phyloP scores from a whole-genome alignment of 2,888 invertebrate species.

The Micoletzkya japonica region DNA sequence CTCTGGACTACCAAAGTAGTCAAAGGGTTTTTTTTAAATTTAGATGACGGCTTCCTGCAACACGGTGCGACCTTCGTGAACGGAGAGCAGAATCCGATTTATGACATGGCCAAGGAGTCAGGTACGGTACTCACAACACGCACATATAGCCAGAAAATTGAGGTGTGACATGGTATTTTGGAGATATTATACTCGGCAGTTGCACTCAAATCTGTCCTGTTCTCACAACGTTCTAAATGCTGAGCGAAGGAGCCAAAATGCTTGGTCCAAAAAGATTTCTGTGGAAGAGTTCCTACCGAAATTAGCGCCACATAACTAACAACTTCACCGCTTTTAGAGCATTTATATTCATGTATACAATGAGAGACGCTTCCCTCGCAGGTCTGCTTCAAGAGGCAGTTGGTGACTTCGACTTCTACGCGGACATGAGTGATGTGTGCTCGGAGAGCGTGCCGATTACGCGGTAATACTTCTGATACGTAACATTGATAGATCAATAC shows the following conservation, averaged over 20 bases:
- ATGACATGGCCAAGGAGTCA: conserved; percentile 46
- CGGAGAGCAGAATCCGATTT: conserved; percentile 53
- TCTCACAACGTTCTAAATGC: too few relatives aligned
- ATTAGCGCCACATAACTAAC: too few relatives aligned
- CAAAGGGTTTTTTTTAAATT: too few relatives aligned
- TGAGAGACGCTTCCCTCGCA: not conserved
- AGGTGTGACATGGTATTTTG: not conserved
- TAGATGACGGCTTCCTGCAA: conserved; percentile 48
- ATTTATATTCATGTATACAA: not conserved
- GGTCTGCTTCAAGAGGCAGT: conserved; percentile 3
- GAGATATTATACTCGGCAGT: not conserved
- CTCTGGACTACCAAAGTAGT: not conserved
- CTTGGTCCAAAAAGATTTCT: conserved; percentile 3
- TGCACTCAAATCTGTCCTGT: not conserved
- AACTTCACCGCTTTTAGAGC: too few relatives aligned
- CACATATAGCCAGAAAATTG: not conserved
- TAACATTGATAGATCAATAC: too few relatives aligned
- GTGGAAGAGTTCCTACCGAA: not conserved
- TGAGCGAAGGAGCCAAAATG: too few relatives aligned
- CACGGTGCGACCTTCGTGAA: conserved; percentile 59
- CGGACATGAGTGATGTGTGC: not conserved
- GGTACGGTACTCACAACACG: too few relatives aligned
- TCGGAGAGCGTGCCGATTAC: too few relatives aligned
- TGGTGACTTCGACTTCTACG: conserved; percentile 19
- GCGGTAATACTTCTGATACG: too few relatives aligned